Evolutionary conservation across 2,797 vertebrate genomes (phyloP).

Genomic region (Masticophis lateralis): DNA sequence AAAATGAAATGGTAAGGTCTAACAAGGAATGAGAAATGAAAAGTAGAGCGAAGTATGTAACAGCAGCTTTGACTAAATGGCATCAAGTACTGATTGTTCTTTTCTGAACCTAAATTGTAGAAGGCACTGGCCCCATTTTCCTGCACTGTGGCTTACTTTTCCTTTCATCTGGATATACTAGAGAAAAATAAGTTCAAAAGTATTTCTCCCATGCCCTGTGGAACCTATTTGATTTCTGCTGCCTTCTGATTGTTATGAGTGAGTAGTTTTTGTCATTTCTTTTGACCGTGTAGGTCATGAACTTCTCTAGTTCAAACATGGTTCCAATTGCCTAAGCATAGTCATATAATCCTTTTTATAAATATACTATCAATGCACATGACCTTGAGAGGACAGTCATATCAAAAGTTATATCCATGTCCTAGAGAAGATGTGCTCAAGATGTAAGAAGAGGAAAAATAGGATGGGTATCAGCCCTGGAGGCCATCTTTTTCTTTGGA

Average conservation of each 20-base stretch:
- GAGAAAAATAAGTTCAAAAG: neutral
- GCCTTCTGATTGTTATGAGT: neutral
- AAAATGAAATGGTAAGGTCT: constrained; percentile 5
- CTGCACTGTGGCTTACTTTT: neutral
- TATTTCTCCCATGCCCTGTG: neutral
- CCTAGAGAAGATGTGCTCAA: neutral
- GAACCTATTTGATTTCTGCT: neutral
- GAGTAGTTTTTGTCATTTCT: neutral
- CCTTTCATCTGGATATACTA: neutral
- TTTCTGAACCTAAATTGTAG: neutral
- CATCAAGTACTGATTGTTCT: neutral
- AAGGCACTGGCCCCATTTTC: neutral
- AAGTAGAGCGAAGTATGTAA: neutral
- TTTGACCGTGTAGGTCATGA: neutral
- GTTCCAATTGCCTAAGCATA: neutral
- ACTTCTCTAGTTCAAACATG: neutral
- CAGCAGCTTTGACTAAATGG: neutral
- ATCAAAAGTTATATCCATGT: neutral
- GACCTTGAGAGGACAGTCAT: neutral
- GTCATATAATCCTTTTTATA: neutral
- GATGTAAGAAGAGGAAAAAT: neutral
- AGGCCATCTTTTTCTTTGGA: too few relatives aligned
- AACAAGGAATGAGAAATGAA: constrained; percentile 6
- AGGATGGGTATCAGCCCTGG: neutral
- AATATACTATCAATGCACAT: neutral